Evolutionary conservation across 2,888 invertebrate genomes (phyloP).

Genomic region (Crossocerus cetratus): DNA sequence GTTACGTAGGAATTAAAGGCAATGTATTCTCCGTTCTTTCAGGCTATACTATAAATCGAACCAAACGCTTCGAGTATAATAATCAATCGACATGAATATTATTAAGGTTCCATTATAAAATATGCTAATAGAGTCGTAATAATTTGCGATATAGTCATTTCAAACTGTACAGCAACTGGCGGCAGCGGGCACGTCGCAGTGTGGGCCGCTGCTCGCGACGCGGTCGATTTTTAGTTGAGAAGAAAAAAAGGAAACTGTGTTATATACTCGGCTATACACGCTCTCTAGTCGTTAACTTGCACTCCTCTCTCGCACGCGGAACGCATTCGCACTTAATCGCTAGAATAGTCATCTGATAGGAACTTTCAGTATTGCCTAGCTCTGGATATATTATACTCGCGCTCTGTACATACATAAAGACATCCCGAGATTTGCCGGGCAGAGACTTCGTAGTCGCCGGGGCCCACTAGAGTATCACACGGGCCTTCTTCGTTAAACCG

Average conservation of each 20-base stretch:
- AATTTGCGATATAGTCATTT: constrained; percentile 55
- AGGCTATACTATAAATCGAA: constrained; percentile 67
- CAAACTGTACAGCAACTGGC: constrained; percentile 67
- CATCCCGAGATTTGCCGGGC: constrained; percentile 48
- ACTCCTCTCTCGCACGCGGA: constrained; percentile 36
- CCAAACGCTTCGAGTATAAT: constrained; percentile 62
- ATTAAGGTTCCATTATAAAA: constrained; percentile 65
- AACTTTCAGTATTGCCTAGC: constrained; percentile 77
- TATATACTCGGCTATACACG: constrained; percentile 22
- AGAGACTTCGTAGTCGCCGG: constrained; percentile 57
- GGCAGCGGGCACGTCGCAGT: constrained; percentile 13
- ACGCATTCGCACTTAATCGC: constrained; percentile 62
- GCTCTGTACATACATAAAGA: constrained; percentile 55
- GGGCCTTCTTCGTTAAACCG: constrained; percentile 58
- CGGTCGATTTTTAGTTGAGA: constrained; percentile 31
- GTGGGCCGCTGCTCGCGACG: constrained; percentile 19
- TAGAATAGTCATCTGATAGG: constrained; percentile 76
- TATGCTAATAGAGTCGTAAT: constrained; percentile 51
- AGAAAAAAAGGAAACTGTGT: constrained; percentile 7
- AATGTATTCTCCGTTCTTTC: constrained; percentile 71
- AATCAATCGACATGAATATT: constrained; percentile 62
- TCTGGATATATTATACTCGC: constrained; percentile 74
- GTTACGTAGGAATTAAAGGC: constrained; percentile 69
- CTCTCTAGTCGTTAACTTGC: constrained; percentile 24
- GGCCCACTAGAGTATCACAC: constrained; percentile 76